Evolutionary conservation across 2,113 vertebrate genomes (phyloP).

Genomic region (Seriola rivoliana): DNA sequence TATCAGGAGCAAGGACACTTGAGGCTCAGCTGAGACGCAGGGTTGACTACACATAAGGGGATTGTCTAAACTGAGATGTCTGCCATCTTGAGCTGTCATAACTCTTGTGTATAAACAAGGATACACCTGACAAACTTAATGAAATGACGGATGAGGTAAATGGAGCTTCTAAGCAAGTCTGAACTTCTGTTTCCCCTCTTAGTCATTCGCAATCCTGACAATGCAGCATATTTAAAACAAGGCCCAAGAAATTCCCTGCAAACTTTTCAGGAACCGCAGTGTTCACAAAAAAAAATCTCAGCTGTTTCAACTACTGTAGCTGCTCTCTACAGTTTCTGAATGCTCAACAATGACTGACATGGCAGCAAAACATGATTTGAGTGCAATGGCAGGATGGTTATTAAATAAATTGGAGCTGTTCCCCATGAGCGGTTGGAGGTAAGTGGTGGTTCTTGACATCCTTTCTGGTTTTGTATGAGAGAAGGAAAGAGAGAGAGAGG

Average conservation of each 20-base stretch:
- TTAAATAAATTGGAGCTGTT: conserved; percentile 69
- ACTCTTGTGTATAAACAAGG: conserved; percentile 68
- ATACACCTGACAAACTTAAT: conserved; percentile 74
- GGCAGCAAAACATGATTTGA: conserved; percentile 52
- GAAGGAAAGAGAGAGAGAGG: conserved; percentile 14
- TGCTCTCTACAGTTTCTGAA: conserved; percentile 18
- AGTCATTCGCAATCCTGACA: conserved; percentile 25
- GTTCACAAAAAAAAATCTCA: conserved; percentile 21
- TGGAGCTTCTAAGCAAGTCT: conserved; percentile 40
- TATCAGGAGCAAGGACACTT: conserved; percentile 72
- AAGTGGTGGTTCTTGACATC: conserved; percentile 72
- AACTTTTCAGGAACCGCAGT: conserved; percentile 7
- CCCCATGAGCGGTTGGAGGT: conserved; percentile 65
- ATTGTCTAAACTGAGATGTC: conserved; percentile 77
- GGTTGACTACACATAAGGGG: conserved; percentile 74
- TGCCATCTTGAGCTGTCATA: conserved; percentile 79
- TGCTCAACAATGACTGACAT: conserved; percentile 27
- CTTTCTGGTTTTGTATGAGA: conserved; percentile 38
- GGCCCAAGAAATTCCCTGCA: conserved; percentile 16
- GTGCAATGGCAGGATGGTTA: conserved; percentile 36
- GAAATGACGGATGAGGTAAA: conserved; percentile 73
- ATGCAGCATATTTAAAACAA: conserved; percentile 18
- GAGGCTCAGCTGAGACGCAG: conserved; percentile 63
- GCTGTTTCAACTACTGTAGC: neutral
- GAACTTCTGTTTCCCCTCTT: conserved; percentile 41